Conservation (phyloP, 2,113 vertebrate species). For the Pangasianodon hypophthalmus region DNA sequence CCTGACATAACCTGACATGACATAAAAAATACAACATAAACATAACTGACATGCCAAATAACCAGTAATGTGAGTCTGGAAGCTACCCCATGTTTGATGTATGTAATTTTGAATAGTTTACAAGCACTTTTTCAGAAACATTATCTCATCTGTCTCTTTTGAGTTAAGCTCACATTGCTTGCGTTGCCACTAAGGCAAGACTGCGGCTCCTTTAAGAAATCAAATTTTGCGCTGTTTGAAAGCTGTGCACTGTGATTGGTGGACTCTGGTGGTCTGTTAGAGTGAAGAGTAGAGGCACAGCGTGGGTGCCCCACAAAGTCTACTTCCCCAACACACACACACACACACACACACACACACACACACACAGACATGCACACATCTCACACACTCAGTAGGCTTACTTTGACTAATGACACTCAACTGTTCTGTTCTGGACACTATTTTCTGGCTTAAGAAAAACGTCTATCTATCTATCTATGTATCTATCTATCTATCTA, state of each 20-base stretch:
- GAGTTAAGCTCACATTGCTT: not conserved
- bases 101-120: not conserved
- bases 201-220: slow-evolving; percentile 76
- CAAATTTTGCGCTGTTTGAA: slow-evolving; percentile 72
- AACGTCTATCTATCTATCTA: not conserved
- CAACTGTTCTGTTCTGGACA: not conserved
- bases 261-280: slow-evolving; percentile 66
- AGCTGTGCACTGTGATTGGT: slow-evolving; percentile 70
- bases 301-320: slow-evolving; percentile 45
- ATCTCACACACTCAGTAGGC: not conserved
- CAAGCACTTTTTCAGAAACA: not conserved
- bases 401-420: not conserved
- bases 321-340: slow-evolving; percentile 21
- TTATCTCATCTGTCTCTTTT: not conserved
- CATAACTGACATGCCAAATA: not conserved
- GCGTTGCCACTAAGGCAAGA: slow-evolving; percentile 10
- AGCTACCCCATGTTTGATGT: not conserved
- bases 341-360: not conserved
- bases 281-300: slow-evolving; percentile 67
- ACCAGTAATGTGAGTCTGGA: not conserved
- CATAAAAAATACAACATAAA: not conserved
- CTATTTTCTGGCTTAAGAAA: not conserved
- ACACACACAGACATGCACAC: not conserved
- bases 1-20: too few species aligned
- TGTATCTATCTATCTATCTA: slow-evolving; percentile 14